Conservation (phyloP, 2,797 vertebrate species). For the Tragelaphus oryx region DNA sequence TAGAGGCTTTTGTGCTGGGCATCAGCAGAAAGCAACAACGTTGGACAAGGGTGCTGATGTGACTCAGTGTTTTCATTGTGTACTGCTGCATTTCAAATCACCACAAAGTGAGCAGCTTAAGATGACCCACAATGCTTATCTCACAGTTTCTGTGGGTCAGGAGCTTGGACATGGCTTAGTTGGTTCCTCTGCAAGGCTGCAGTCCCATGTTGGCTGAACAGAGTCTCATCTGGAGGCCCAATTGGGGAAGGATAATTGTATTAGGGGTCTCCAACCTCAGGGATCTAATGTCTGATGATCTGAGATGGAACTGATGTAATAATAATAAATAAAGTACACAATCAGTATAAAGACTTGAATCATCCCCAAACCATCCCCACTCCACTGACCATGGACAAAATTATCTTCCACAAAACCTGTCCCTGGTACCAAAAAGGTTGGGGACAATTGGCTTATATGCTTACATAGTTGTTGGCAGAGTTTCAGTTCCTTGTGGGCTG, state of each 20-base stretch:
- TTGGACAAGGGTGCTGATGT: not conserved
- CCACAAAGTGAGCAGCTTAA: not conserved
- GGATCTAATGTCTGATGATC: not conserved
- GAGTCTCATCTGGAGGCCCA: not conserved
- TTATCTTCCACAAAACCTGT: not conserved
- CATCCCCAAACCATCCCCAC: not conserved
- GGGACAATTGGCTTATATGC: not conserved
- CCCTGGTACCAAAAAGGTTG: not conserved
- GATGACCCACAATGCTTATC: not conserved
- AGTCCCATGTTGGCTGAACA: not conserved
- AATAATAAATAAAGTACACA: not conserved
- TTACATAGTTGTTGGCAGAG: not conserved
- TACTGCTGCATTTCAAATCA: not conserved
- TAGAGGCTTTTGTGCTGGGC: not conserved
- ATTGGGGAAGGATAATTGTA: not conserved
- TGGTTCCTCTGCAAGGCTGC: not conserved
- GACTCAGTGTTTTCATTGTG: not conserved
- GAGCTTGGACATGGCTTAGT: not conserved
- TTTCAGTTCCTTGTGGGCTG: not conserved
- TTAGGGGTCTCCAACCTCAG: not conserved
- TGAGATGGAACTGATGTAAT: not conserved
- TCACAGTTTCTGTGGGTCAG: not conserved
- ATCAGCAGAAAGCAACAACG: not conserved
- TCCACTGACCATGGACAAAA: not conserved
- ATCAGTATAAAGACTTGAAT: not conserved